Base-by-base conservation (phyloP, 2,888 invertebrate genomes). In the Prosapia bicincta region DNA sequence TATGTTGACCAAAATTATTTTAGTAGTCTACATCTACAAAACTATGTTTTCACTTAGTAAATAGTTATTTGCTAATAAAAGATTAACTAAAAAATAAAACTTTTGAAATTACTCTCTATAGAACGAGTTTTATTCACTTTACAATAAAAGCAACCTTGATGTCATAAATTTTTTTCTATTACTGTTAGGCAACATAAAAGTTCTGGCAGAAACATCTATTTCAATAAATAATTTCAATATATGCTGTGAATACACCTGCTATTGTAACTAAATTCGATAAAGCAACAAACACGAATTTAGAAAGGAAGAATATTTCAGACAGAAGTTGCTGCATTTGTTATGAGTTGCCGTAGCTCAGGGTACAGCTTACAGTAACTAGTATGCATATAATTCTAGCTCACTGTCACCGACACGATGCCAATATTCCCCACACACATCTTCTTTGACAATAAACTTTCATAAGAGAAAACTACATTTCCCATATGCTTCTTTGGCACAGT, bases 341-440 rank as follows among this genome's bases (percentile, higher is more conserved):
- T 54, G 20, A 20, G 20, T n/a, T 54, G 54, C 20, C 54, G 54
- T 54, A 54, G 20, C 54, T 54, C 54, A 54, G 9, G n/a, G 20
- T 54, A 54, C n/a, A 54, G 54, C 54, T 54, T 54, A 54, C 54
- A 54, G 20, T 54, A 54, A 54, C 54, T 54, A 54, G 54, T 54
- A 54, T 20, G 20, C 54, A 20, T 20, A 54, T 54, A 54, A 54
- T 54, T 54, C 54, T 54, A 20, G 54, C 54, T 54, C 20, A 54
- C 54, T 54, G 54, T 54, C 54, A 54, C 54, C 54, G 13, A n/a
- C n/a, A 20, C 20, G 54, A 20, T 54, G 54, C 54, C 54, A 54
- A 54, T 54, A 54, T 54, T 54, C 54, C 54, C 54, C 54, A 54
- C 54, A 54, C 54, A 54, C 54, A 54, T 54, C 54, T 54, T 54